phyloP scores from a whole-genome alignment of 2,888 invertebrate genomes.

The Cryptocheilus praepositus region DNA sequence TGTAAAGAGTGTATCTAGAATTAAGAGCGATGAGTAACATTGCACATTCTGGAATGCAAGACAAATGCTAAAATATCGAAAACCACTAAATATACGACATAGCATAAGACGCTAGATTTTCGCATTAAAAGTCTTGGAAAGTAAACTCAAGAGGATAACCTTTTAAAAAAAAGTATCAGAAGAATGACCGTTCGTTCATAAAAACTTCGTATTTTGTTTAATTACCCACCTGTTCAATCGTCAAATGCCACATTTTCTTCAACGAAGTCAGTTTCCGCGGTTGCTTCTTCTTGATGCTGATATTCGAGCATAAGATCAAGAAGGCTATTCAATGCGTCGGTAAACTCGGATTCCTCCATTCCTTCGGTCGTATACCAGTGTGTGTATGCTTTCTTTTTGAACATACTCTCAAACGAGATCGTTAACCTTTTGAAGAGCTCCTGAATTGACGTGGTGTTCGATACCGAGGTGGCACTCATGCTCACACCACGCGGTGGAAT shows the following conservation, averaged over 20 bases:
- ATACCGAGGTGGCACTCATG: slow-evolving; percentile 92
- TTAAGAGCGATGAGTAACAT: too few relatives aligned
- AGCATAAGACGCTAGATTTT: too few relatives aligned
- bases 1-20: too few relatives aligned
- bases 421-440: slow-evolving; percentile 90
- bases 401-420: slow-evolving; percentile 91
- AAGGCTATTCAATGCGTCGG: slow-evolving; percentile 94
- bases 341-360: slow-evolving; percentile 98
- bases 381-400: slow-evolving; percentile 94
- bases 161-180: background rate
- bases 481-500: slow-evolving; percentile 85
- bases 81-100: too few relatives aligned
- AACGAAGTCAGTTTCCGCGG: slow-evolving; percentile 74
- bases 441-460: slow-evolving; percentile 89
- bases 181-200: background rate
- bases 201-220: background rate
- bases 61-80: too few relatives aligned
- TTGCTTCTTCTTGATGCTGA: slow-evolving; percentile 93
- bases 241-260: slow-evolving; percentile 18
- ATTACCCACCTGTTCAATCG: slow-evolving; percentile 1
- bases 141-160: background rate
- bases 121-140: too few relatives aligned
- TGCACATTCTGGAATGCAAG: too few relatives aligned
- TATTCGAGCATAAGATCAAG: slow-evolving; percentile 92
- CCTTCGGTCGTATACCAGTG: slow-evolving; percentile 98